Conservation (phyloP, 2,888 invertebrate species). For the Lamproptera curius region DNA sequence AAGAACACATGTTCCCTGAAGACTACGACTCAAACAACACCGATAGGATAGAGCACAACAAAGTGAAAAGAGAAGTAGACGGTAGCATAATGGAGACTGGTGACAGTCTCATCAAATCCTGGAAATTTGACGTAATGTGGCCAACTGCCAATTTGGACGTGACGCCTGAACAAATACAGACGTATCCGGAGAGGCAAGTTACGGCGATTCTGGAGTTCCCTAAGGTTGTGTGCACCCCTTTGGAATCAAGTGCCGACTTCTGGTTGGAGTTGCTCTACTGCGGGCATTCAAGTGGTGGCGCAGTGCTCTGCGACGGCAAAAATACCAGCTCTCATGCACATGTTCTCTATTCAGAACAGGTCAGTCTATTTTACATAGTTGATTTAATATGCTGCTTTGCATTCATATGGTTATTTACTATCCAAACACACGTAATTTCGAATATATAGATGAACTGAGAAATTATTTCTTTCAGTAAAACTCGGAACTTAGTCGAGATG, state of each 20-base stretch:
- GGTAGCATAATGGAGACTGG: slow-evolving; percentile 60
- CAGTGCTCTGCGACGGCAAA: slow-evolving; percentile 83
- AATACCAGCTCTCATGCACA: slow-evolving; percentile 75
- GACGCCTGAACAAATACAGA: slow-evolving; percentile 86
- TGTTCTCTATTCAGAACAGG: slow-evolving; percentile 87
- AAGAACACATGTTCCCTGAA: slow-evolving; percentile 44
- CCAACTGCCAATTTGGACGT: slow-evolving; percentile 85
- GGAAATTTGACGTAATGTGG: slow-evolving; percentile 89
- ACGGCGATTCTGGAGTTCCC: slow-evolving; percentile 87
- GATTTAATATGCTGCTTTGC: too few relatives aligned
- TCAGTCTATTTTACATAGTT: too few relatives aligned
- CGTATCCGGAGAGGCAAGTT: slow-evolving; percentile 87
- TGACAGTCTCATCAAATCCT: slow-evolving; percentile 65
- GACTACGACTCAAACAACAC: slow-evolving; percentile 41
- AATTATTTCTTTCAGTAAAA: too few relatives aligned
- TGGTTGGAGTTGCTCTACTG: slow-evolving; percentile 90
- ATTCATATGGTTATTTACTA: too few relatives aligned
- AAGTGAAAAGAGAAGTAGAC: slow-evolving; percentile 50
- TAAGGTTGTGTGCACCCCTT: slow-evolving; percentile 82
- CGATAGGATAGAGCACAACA: slow-evolving; percentile 21
- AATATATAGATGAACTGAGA: too few relatives aligned
- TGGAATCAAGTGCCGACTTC: slow-evolving; percentile 82
- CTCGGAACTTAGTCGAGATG: too few relatives aligned
- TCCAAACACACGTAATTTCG: too few relatives aligned
- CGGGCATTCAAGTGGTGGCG: slow-evolving; percentile 81